Conservation (phyloP, 1,140 invertebrate species). For the Drosophila nebulosa region DNA sequence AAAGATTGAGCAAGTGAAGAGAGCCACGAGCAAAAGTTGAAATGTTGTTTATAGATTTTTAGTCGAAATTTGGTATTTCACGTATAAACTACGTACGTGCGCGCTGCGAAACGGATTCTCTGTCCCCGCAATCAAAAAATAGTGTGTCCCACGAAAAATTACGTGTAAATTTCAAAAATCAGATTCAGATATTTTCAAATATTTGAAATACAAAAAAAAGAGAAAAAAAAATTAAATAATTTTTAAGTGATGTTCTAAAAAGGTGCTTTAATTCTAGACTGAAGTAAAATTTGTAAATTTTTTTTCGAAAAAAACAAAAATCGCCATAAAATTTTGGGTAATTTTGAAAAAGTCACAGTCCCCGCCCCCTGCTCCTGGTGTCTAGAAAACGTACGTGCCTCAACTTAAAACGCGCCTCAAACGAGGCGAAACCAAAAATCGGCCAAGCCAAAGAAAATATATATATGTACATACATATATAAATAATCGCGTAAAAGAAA, state of each 20-base stretch:
- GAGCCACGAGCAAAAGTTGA: conserved; percentile 21
- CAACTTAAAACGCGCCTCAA: conserved; percentile 67
- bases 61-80: conserved; percentile 80
- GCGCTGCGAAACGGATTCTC: conserved; percentile 65
- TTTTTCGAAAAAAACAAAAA: conserved; percentile 10
- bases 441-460: conserved; percentile 53
- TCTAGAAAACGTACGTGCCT: conserved; percentile 61
- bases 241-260: background rate
- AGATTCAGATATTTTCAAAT: conserved; percentile 25
- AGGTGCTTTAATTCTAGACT: background rate
- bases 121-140: conserved; percentile 16
- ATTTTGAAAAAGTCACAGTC: background rate
- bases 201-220: no score
- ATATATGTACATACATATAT: background rate
- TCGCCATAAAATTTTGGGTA: conserved; percentile 7
- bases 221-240: background rate
- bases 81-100: conserved; percentile 75
- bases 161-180: background rate
- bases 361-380: background rate
- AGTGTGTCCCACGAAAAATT: conserved; percentile 24
- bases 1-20: conserved; percentile 38
- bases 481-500: conserved; percentile 19
- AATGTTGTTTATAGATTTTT: conserved; percentile 80
- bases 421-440: conserved; percentile 60
- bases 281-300: background rate